Conservation (phyloP, 2,113 vertebrate species). For the Elanoides forficatus region DNA sequence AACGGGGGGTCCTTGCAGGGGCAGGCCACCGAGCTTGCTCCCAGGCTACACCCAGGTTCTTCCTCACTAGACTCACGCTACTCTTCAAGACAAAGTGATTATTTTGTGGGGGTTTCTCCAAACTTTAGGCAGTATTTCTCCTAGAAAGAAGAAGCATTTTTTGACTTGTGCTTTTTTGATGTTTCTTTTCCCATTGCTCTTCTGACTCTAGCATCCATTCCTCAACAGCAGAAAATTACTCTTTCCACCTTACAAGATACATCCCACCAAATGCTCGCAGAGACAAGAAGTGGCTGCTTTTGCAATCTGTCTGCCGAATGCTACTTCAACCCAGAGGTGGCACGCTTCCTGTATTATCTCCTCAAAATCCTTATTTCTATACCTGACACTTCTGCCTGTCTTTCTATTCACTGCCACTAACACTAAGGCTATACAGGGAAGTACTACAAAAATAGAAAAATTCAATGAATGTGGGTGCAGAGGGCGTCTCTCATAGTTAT, state of each 20-base stretch:
- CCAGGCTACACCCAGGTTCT: neutral
- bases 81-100: neutral
- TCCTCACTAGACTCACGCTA: neutral
- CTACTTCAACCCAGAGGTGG: neutral
- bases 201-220: neutral
- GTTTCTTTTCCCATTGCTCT: neutral
- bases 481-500: neutral
- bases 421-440: neutral
- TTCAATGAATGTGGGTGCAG: neutral
- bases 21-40: neutral
- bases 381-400: neutral
- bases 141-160: neutral
- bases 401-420: neutral
- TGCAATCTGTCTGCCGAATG: neutral
- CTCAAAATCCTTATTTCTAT: neutral
- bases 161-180: neutral
- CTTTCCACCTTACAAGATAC: neutral
- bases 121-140: neutral
- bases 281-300: neutral
- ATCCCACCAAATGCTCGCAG: neutral
- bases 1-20: neutral
- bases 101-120: neutral
- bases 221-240: neutral
- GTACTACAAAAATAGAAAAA: neutral
- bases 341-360: neutral